Conservation (phyloP, 37 sponge, comb jelly and placozoan genomes). For the Cliona cf. orientalis region DNA sequence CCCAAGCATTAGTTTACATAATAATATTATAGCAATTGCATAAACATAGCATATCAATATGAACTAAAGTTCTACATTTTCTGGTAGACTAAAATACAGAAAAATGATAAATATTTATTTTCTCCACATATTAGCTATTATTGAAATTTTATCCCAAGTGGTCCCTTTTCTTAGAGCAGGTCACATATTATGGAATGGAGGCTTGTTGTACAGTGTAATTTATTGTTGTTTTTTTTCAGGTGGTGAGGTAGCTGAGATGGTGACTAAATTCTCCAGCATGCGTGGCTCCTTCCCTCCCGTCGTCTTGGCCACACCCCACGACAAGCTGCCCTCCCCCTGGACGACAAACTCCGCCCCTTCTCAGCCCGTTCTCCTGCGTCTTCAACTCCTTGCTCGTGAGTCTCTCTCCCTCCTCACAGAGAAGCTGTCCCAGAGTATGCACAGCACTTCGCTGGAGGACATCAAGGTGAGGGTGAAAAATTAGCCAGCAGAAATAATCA, state of each 20-base stretch:
- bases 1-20: too few relatives aligned
- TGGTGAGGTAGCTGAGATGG: slow-evolving; percentile 26
- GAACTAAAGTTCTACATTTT: too few relatives aligned
- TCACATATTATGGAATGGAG: too few relatives aligned
- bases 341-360: slow-evolving; percentile 36
- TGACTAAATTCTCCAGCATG: slow-evolving; percentile 28
- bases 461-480: neutral
- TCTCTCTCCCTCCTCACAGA: slow-evolving; percentile 48
- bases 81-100: too few relatives aligned
- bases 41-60: too few relatives aligned
- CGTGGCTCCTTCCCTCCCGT: slow-evolving; percentile 73
- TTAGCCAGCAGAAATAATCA: neutral
- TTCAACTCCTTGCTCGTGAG: slow-evolving; percentile 52
- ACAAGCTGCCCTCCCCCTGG: slow-evolving; percentile 51
- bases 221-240: neutral
- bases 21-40: too few relatives aligned
- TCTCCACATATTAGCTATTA: neutral
- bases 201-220: too few relatives aligned
- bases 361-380: slow-evolving; percentile 41
- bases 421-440: slow-evolving; percentile 13
- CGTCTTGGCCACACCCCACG: slow-evolving; percentile 75
- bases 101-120: too few relatives aligned
- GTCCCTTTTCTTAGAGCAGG: too few relatives aligned
- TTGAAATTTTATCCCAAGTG: too few relatives aligned
- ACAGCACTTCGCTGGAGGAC: neutral